Percentiles rank a stretch among this genome's conserved stretches.
phyloP scores from a whole-genome alignment of 2,113 vertebrate species.

The Sceloporus undulatus region DNA sequence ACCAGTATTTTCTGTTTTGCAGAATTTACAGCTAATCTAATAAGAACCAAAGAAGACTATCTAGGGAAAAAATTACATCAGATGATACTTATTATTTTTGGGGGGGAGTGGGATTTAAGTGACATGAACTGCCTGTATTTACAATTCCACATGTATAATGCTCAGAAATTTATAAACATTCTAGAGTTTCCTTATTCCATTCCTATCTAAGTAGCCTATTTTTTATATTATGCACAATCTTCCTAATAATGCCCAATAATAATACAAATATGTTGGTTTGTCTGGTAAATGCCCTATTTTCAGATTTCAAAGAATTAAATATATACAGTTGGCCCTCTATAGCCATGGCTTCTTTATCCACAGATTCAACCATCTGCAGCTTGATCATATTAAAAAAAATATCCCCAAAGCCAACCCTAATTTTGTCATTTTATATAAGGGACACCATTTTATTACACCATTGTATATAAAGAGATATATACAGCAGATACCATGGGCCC shows the following conservation, averaged over 20 bases:
- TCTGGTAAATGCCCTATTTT: not conserved
- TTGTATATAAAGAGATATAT: no score
- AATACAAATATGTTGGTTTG: not conserved
- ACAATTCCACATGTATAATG: not conserved
- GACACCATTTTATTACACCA: no score
- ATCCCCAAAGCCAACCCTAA: no score
- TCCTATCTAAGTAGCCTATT: not conserved
- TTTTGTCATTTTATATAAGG: no score
- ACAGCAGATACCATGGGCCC: no score
- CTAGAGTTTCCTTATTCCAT: not conserved
- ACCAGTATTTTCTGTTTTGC: conserved; percentile 31
- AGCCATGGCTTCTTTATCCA: no score
- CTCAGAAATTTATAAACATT: not conserved
- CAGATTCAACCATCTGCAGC: no score
- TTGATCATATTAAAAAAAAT: no score
- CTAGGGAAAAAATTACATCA: not conserved
- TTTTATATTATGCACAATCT: not conserved
- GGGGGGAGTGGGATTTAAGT: not conserved
- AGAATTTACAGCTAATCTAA: conserved; percentile 33
- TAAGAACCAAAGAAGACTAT: conserved; percentile 12
- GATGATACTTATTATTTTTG: not conserved
- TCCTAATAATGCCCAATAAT: not conserved
- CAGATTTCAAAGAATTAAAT: not conserved
- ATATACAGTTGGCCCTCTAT: not conserved
- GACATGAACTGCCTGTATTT: not conserved